A percentile compares a stretch with the other conserved stretches of the same genome.
Conservation (phyloP, 2,888 invertebrate species). For the Schrankia costaestrigalis region DNA sequence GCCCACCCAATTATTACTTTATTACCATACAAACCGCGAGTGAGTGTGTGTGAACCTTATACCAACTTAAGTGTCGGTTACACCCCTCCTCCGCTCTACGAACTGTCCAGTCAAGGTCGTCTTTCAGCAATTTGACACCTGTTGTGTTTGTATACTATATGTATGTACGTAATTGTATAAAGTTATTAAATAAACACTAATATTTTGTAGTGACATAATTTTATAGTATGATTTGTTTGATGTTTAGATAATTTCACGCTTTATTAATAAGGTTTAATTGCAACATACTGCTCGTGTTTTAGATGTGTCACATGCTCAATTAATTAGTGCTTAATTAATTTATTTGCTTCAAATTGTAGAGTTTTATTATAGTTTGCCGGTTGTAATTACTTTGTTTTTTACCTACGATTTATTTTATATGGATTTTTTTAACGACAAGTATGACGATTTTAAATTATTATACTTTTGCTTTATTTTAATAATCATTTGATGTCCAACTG, state of each 20-base stretch:
- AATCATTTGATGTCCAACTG: no score
- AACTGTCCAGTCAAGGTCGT: conserved; percentile 62
- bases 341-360: no score
- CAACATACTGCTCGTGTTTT: no score
- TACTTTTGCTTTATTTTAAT: no score
- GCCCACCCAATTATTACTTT: conserved; percentile 37
- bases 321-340: no score
- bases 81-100: conserved; percentile 38
- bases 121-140: conserved; percentile 66
- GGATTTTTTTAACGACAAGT: no score
- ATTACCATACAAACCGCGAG: conserved; percentile 57
- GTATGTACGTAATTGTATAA: conserved; percentile 50
- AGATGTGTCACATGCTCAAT: no score
- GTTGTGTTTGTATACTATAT: conserved; percentile 64
- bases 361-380: no score
- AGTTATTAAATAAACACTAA: conserved; percentile 26
- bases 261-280: no score
- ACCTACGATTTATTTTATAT: no score
- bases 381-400: no score
- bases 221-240: not conserved
- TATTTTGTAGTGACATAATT: conserved; percentile 11
- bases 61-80: conserved; percentile 50
- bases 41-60: conserved; percentile 62
- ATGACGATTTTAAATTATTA: no score
- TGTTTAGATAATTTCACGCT: not conserved